phyloP scores from a whole-genome alignment of 2,797 vertebrate genomes.

The Telmatherina bonti region DNA sequence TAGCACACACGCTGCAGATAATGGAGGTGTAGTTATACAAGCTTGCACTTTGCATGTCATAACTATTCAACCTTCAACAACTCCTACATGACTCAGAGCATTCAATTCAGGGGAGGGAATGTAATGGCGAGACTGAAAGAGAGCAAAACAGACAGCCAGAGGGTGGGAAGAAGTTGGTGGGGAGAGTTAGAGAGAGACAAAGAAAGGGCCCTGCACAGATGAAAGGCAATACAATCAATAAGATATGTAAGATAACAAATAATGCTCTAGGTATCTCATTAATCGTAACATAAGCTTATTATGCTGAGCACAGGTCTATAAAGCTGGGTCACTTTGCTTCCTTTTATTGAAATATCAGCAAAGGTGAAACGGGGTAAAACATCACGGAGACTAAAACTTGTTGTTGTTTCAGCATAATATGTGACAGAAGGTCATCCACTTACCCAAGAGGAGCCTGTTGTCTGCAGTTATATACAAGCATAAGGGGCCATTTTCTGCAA shows the following conservation, averaged over 20 bases:
- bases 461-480: conserved; percentile 34
- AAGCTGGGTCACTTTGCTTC: conserved; percentile 82
- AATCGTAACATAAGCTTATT: conserved; percentile 83
- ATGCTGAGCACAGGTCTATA: conserved; percentile 83
- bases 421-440: conserved; percentile 63
- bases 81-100: conserved; percentile 63
- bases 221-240: conserved; percentile 87
- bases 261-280: conserved; percentile 87
- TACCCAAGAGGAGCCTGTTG: conserved; percentile 32
- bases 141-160: conserved; percentile 72
- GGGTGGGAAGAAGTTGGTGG: conserved; percentile 59
- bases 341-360: conserved; percentile 83
- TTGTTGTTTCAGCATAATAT: conserved; percentile 66
- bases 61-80: conserved; percentile 83
- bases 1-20: conserved; percentile 74
- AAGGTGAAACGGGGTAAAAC: conserved; percentile 69
- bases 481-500: conserved; percentile 3
- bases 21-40: conserved; percentile 75
- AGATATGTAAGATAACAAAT: conserved; percentile 88
- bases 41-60: conserved; percentile 80
- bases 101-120: conserved; percentile 62
- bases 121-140: conserved; percentile 54
- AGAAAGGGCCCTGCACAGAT: conserved; percentile 68
- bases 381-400: conserved; percentile 64
- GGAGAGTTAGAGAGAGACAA: conserved; percentile 43